Percentiles rank a stretch among this genome's conserved stretches.
These are phyloP conservation scores for pig (Sus scrofa) DNA, from an alignment of 2,113 vertebrate species.

Conservation along the genomic window T2T-Sscrofa CM000813.6:101438001-101438500, in stretches of 20 bases:
- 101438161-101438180: slow-evolving; percentile 64
- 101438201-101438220: slow-evolving; percentile 51
- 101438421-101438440: slow-evolving; percentile 15
- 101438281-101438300: slow-evolving; percentile 44
- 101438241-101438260: slow-evolving; percentile 48
- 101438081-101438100: slow-evolving; percentile 32
- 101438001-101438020: slow-evolving; percentile 44
- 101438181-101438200: slow-evolving; percentile 65
- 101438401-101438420: slow-evolving; percentile 44
- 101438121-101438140: slow-evolving; percentile 50
- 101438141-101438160: slow-evolving; percentile 54
- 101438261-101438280: slow-evolving; percentile 33
- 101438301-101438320: slow-evolving; percentile 47
- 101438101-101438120: slow-evolving; percentile 62
- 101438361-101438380: slow-evolving; percentile 71
- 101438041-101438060: slow-evolving; percentile 70
- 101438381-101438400: neutral
- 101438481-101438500: neutral
- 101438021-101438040: slow-evolving; percentile 59
- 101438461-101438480: slow-evolving; percentile 56
- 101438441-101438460: slow-evolving; percentile 42
- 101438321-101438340: slow-evolving; percentile 73
- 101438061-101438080: slow-evolving; percentile 57
- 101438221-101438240: neutral
- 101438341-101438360: slow-evolving; percentile 39